Conservation (phyloP, 1,140 invertebrate species). For the Sitophilus oryzae region DNA sequence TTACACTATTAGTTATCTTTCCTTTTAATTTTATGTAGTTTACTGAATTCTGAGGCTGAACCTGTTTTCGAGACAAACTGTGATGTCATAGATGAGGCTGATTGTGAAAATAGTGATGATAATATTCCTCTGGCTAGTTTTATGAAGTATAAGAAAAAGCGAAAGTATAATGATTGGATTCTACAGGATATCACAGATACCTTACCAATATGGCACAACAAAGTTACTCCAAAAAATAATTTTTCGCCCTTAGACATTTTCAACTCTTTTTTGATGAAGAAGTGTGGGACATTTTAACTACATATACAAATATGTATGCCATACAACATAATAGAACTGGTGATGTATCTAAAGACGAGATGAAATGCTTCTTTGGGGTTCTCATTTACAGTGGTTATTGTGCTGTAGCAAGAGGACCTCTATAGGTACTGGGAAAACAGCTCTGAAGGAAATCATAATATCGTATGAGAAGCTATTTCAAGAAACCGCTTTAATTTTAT, state of each 20-base stretch:
- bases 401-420: constrained; percentile 7
- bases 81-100: too few relatives aligned
- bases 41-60: too few relatives aligned
- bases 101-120: background rate
- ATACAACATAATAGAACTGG: constrained; percentile 9
- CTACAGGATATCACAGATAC: constrained; percentile 3
- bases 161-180: constrained; percentile 2
- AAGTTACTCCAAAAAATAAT: constrained; percentile 4
- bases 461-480: constrained; percentile 17
- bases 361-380: constrained; percentile 24
- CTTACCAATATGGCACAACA: constrained; percentile 5
- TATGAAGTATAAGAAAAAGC: constrained; percentile 3
- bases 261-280: constrained; percentile 13
- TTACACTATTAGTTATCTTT: too few relatives aligned
- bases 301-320: constrained; percentile 14
- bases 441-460: constrained; percentile 16
- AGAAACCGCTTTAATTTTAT: constrained; percentile 19
- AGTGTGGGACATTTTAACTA: constrained; percentile 2
- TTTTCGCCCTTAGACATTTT: constrained; percentile 14
- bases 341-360: constrained; percentile 14
- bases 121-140: background rate
- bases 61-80: too few relatives aligned
- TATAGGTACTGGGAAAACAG: constrained; percentile 30
- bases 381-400: constrained; percentile 23
- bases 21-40: too few relatives aligned